Percentiles rank a stretch among this genome's conserved stretches.
These are phyloP conservation scores for Lycia hirtaria DNA, from an alignment of 2,888 invertebrate species.

Conservation along the genomic window DNA sequence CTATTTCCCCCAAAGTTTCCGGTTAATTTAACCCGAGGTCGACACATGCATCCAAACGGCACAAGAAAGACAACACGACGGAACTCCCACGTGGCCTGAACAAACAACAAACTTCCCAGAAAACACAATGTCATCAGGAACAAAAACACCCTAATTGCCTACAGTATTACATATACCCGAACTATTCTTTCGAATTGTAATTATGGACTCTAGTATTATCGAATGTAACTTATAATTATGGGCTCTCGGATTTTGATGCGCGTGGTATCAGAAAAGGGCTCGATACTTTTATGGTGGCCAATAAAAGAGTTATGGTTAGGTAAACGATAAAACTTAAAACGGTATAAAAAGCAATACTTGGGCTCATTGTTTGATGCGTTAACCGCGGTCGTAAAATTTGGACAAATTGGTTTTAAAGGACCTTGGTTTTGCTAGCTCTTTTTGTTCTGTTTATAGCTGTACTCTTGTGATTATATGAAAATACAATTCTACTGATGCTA, in stretches of 20 bases:
- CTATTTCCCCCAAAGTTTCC: conserved; percentile 78
- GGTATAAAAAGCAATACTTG: conserved; percentile 73
- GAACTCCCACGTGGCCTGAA: conserved; percentile 75
- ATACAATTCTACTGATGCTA: conserved; percentile 40
- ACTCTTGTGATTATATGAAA: conserved; percentile 42
- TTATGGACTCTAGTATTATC: conserved; percentile 54
- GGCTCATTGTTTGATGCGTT: conserved; percentile 74
- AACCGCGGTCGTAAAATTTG: conserved; percentile 72
- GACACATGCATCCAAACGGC: conserved; percentile 72
- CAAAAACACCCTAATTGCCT: conserved; percentile 76
- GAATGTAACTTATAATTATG: conserved; percentile 53
- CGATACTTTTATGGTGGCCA: conserved; percentile 43
- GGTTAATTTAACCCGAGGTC: conserved; percentile 80
- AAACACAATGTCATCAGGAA: conserved; percentile 73
- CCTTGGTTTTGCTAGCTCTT: conserved; percentile 54
- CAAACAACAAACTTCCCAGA: conserved; percentile 73
- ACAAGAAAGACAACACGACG: conserved; percentile 50
- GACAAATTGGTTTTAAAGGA: conserved; percentile 77
- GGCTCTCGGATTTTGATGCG: conserved; percentile 41
- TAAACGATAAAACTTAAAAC: conserved; percentile 74
- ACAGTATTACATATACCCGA: conserved; percentile 54
- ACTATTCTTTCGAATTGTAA: conserved; percentile 57
- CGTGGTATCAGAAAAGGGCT: conserved; percentile 45
- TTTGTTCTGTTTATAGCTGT: conserved; percentile 60
- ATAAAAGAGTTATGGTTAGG: conserved; percentile 67